Conservation (phyloP, 2,888 invertebrate genomes). For the Heliconius sara region DNA sequence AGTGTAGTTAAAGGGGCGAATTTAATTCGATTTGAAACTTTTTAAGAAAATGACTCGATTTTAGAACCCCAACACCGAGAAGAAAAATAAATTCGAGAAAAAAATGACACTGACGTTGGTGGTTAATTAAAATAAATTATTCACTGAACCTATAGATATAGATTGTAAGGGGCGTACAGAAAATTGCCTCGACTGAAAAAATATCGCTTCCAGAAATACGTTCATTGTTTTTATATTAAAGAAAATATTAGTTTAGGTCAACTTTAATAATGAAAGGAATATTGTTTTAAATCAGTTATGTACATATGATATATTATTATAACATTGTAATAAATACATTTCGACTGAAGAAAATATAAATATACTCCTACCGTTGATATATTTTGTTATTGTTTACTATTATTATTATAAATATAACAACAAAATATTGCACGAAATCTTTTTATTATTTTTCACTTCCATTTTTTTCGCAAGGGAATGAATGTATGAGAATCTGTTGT, state of each 20-base stretch:
- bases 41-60: slow-evolving; percentile 79
- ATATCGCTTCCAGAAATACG: neutral
- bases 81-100: slow-evolving; percentile 71
- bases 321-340: too few relatives aligned
- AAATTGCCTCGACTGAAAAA: slow-evolving; percentile 32
- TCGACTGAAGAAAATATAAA: too few relatives aligned
- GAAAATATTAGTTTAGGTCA: neutral
- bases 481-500: too few relatives aligned
- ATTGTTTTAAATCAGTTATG: neutral
- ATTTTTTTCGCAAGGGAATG: too few relatives aligned
- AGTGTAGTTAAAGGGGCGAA: slow-evolving; percentile 83
- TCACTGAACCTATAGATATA: slow-evolving; percentile 62
- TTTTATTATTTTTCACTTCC: too few relatives aligned
- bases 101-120: slow-evolving; percentile 74
- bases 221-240: neutral
- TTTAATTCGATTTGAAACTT: slow-evolving; percentile 83
- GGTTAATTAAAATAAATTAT: slow-evolving; percentile 81
- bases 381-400: too few relatives aligned
- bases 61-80: slow-evolving; percentile 67
- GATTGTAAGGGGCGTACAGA: slow-evolving; percentile 33
- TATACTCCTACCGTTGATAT: too few relatives aligned
- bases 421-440: too few relatives aligned
- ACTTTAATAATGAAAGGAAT: neutral
- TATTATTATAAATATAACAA: too few relatives aligned
- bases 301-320: neutral